Conservation (phyloP, 30 jellyfish, hydroid and myxozoan genomes). For the Mastigias papua region DNA sequence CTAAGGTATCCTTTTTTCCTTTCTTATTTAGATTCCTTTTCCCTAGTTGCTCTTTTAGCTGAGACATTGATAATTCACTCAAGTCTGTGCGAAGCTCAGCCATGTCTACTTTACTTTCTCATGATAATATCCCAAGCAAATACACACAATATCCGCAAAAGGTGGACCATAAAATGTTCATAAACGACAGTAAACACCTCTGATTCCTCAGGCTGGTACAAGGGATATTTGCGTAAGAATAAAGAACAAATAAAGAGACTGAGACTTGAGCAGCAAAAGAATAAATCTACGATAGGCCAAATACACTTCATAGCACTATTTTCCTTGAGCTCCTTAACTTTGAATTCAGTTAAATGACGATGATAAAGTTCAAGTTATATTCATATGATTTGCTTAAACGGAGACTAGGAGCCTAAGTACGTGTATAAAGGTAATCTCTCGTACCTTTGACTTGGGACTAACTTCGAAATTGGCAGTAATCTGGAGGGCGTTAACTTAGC, state of each 20-base stretch:
- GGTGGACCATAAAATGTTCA: neutral
- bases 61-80: neutral
- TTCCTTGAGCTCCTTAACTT: neutral
- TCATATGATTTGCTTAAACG: neutral
- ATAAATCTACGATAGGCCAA: neutral
- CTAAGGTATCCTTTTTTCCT: neutral
- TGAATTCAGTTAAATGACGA: neutral
- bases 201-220: neutral
- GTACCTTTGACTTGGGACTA: neutral
- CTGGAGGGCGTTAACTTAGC: neutral
- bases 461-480: neutral
- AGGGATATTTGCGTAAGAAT: neutral
- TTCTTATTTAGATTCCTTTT: neutral
- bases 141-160: neutral
- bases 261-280: neutral
- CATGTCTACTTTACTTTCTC: neutral
- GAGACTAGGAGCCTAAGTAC: neutral
- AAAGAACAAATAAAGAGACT: neutral
- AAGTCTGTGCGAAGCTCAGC: neutral
- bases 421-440: neutral
- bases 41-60: constrained; percentile 1
- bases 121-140: neutral
- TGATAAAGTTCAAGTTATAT: neutral
- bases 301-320: neutral
- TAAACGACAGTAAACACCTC: neutral